Conservation (phyloP, 2,888 invertebrate species). For the Ditylenchus weischeri region DNA sequence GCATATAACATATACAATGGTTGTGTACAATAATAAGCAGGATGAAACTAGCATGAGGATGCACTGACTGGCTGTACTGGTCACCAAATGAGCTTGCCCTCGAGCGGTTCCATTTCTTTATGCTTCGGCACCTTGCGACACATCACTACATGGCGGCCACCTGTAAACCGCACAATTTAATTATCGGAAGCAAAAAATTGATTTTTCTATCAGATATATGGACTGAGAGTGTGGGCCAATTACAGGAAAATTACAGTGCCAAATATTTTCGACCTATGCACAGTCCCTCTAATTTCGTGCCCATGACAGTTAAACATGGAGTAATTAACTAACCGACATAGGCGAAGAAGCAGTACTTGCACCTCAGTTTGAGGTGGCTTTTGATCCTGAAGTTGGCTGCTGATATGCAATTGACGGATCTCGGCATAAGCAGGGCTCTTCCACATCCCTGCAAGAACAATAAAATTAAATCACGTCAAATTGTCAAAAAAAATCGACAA, state of each 20-base stretch:
- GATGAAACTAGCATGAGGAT: no score
- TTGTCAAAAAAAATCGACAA: no score
- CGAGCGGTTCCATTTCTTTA: neutral
- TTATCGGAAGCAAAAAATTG: neutral
- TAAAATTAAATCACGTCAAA: no score
- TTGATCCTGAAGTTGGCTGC: constrained; percentile 10
- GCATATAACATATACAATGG: no score
- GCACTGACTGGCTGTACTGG: no score
- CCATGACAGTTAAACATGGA: neutral
- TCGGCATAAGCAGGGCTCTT: neutral
- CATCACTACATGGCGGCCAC: constrained; percentile 1
- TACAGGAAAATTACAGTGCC: no score
- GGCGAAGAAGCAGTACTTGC: constrained; percentile 19
- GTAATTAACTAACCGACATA: constrained; percentile 15
- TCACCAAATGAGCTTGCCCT: neutral
- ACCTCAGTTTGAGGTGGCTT: constrained; percentile 12
- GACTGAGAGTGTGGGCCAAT: no score
- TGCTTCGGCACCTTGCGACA: neutral
- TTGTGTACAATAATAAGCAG: no score
- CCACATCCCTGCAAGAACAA: neutral
- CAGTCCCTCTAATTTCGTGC: no score
- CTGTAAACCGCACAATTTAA: neutral
- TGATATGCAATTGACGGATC: neutral
- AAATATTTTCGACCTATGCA: no score
- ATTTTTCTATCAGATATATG: no score